These are phyloP conservation scores for Odontamblyopus lacepedii DNA, from an alignment of 2,797 vertebrate species.

Conservation along the genomic window DNA sequence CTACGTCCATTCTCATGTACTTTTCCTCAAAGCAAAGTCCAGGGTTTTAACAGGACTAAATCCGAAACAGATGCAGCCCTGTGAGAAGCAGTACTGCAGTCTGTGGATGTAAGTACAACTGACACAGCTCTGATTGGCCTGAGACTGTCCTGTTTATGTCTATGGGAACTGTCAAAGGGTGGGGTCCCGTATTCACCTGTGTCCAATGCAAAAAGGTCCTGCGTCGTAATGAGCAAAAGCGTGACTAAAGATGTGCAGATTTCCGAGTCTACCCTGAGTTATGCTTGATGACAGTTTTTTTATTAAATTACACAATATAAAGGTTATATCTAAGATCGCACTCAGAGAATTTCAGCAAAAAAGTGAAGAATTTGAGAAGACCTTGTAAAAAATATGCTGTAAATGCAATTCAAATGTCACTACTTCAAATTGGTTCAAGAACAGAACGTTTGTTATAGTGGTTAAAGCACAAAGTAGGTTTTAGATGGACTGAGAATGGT, in stretches of 20 bases:
- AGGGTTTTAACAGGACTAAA: slow-evolving; percentile 46
- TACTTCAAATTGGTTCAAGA: not conserved
- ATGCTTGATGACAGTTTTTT: not conserved
- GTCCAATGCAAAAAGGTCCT: slow-evolving; percentile 45
- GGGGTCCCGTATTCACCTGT: slow-evolving; percentile 49
- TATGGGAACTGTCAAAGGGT: slow-evolving; percentile 9
- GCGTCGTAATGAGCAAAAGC: slow-evolving; percentile 38
- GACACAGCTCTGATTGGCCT: slow-evolving; percentile 55
- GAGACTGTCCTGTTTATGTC: slow-evolving; percentile 44
- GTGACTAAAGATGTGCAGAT: slow-evolving; percentile 12
- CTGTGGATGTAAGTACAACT: slow-evolving; percentile 55
- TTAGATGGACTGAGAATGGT: no score
- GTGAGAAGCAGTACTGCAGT: slow-evolving; percentile 29
- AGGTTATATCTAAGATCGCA: not conserved
- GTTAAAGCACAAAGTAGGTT: no score
- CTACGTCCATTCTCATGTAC: slow-evolving; percentile 40
- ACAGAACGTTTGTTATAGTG: no score
- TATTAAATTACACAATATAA: not conserved
- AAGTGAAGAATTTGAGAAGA: not conserved
- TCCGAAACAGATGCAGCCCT: slow-evolving; percentile 74
- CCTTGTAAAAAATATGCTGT: not conserved
- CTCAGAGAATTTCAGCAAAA: not conserved
- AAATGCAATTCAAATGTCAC: not conserved
- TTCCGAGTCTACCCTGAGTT: not conserved
- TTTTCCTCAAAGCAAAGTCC: slow-evolving; percentile 29